A percentile compares a stretch with the other conserved stretches of the same genome.
Conservation (phyloP, 2,113 vertebrate genomes). For the Azemiops feae region DNA sequence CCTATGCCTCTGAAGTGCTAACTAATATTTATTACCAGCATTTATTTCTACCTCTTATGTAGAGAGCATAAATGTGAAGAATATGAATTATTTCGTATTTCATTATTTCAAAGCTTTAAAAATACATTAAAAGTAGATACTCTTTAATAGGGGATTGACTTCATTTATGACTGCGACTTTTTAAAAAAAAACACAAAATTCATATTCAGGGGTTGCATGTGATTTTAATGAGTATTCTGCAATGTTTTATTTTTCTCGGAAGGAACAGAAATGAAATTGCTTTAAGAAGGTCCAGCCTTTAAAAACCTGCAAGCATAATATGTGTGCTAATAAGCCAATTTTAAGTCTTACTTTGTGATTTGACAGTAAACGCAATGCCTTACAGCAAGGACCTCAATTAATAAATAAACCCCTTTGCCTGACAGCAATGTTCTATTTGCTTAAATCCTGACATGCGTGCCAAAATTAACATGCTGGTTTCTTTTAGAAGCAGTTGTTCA, state of each 20-base stretch:
- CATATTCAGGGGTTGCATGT: slow-evolving; percentile 41
- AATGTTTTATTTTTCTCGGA: slow-evolving; percentile 46
- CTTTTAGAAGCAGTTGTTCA: slow-evolving; percentile 61
- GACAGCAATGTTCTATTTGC: slow-evolving; percentile 65
- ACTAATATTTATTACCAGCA: not conserved
- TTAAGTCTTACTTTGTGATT: slow-evolving; percentile 69
- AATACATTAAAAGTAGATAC: slow-evolving; percentile 15
- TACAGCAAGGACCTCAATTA: slow-evolving; percentile 65
- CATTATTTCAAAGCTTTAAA: slow-evolving; percentile 4
- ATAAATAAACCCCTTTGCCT: slow-evolving; percentile 49
- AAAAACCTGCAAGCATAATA: slow-evolving; percentile 64
- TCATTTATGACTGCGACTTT: not conserved
- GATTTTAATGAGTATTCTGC: slow-evolving; percentile 48
- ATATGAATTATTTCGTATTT: not conserved
- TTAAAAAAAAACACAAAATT: slow-evolving; percentile 16
- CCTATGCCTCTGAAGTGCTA: not conserved
- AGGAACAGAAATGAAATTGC: slow-evolving; percentile 60
- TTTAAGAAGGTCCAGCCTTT: slow-evolving; percentile 58
- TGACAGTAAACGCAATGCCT: slow-evolving; percentile 67
- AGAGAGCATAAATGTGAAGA: not conserved
- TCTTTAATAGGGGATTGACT: slow-evolving; percentile 29
- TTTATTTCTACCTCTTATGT: not conserved
- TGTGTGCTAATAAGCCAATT: slow-evolving; percentile 63
- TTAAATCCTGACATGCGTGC: slow-evolving; percentile 57
- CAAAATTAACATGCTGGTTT: slow-evolving; percentile 73